Percentiles rank a stretch among this genome's conserved stretches.
Evolutionary conservation across 2,113 vertebrate species (phyloP).

Genomic region (Colinus virginianus): DNA sequence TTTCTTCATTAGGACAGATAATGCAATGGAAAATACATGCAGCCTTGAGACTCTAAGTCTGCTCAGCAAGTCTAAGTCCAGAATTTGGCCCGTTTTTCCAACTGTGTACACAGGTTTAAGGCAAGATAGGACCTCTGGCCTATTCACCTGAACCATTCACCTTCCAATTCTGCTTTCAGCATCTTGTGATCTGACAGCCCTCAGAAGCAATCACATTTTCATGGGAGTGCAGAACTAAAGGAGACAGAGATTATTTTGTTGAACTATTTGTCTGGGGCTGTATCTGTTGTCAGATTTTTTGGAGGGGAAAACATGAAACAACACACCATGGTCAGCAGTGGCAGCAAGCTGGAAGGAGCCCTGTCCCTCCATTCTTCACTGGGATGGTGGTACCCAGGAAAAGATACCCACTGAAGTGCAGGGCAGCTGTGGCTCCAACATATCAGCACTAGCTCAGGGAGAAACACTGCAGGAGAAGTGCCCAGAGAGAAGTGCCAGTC

Average conservation of each 20-base stretch:
- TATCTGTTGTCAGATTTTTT: not conserved
- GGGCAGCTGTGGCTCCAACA: not conserved
- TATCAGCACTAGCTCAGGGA: not conserved
- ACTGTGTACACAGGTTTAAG: not conserved
- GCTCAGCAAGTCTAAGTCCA: not conserved
- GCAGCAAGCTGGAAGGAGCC: not conserved
- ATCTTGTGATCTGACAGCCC: accelerated
- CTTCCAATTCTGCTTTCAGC: conserved; percentile 4
- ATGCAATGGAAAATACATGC: not conserved
- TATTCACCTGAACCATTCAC: not conserved
- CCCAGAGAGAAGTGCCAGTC: not conserved
- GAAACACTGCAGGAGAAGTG: not conserved
- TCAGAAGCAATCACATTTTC: not conserved
- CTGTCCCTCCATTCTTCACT: not conserved
- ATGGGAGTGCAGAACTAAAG: not conserved
- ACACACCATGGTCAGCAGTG: accelerated
- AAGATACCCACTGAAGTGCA: not conserved
- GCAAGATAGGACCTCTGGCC: not conserved
- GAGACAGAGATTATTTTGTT: conserved; percentile 21
- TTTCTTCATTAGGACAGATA: not conserved
- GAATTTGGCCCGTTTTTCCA: not conserved
- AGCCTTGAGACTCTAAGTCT: not conserved
- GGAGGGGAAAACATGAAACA: accelerated
- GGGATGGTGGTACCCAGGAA: not conserved
- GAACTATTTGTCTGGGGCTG: conserved; percentile 10